Evolutionary conservation across 2,888 invertebrate species (phyloP), one percentile per base, ranked within the genome.

Genomic region (Hecatera dysodea): DNA sequence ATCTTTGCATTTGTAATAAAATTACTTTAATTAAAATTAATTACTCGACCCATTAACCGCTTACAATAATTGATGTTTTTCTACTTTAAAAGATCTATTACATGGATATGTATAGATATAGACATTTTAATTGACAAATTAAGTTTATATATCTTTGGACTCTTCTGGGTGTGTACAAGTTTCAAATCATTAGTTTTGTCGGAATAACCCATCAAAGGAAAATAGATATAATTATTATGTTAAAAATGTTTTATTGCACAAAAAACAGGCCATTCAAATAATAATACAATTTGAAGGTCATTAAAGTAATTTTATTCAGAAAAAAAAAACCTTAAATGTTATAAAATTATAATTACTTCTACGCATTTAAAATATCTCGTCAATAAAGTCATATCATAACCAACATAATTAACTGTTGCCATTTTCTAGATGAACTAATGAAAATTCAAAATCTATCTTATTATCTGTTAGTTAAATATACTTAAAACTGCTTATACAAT

Each of bases 1-100:
- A 85, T 86, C 83, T 71, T 56, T 27, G 66, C 65, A 65, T 74
- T 81, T 62, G 78, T 74, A 68, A 75, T 74, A 72, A 67, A 65
- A 74, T 61, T 36, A 69, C 64, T 69, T 75, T 80, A 76, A 82
- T 81, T 78, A 63, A 64, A 74, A 52, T 63, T 74, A 81, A 74
- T 78, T 74, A 81, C 56, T 50, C 74, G 48, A 67, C 52, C 60
- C 53, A 72, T 78, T 68, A 75, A 68, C 22, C 63, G 42, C 24
- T 55, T 44, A 69, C 42, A 48, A 42, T 61, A 64, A 67, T 64
- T 68, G 61, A 50, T 50, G 66, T 74, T 63, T 59, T 73, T 59
- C 24, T 61, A 6, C 19, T 61, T 56, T 42, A 44, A 56, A 64
- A 36, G 19, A 50, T 67, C 22, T 57, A 17, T 55, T 52, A 69